Conservation (phyloP, 2,113 vertebrate genomes). For the Circaetus gallicus region DNA sequence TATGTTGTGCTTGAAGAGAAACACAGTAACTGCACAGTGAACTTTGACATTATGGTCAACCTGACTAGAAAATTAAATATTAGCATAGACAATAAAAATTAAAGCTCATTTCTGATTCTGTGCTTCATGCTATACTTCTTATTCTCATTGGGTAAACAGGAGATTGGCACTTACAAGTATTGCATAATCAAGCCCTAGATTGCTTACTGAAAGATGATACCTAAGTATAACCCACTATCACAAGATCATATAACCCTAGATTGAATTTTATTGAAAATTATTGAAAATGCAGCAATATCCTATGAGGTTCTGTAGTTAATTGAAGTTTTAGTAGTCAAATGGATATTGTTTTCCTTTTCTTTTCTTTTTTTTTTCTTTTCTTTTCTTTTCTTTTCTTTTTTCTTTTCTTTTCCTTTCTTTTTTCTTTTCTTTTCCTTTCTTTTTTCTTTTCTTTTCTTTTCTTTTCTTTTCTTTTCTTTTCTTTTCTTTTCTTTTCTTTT, state of each 20-base stretch:
- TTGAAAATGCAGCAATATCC: neutral
- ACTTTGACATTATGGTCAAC: neutral
- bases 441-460: neutral
- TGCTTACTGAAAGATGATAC: neutral
- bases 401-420: neutral
- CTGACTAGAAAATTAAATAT: neutral
- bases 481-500: neutral
- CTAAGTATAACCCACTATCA: neutral
- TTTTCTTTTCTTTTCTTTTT: neutral
- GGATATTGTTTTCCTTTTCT: accelerated
- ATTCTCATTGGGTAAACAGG: neutral
- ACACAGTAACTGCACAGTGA: neutral
- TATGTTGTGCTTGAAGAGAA: neutral
- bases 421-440: too few relatives aligned
- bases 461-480: neutral
- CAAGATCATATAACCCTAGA: neutral
- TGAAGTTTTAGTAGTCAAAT: neutral
- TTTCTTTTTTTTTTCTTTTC: neutral
- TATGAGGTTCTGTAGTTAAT: neutral
- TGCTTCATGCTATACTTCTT: neutral
- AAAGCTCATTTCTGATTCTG: neutral
- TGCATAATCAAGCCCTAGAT: neutral
- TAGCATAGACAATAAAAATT: neutral
- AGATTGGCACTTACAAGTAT: neutral
- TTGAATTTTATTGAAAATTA: neutral